Percentiles rank a stretch among this genome's conserved stretches.
Evolutionary conservation across 2,888 invertebrate genomes (phyloP).

Genomic region (Resseliella maxima): DNA sequence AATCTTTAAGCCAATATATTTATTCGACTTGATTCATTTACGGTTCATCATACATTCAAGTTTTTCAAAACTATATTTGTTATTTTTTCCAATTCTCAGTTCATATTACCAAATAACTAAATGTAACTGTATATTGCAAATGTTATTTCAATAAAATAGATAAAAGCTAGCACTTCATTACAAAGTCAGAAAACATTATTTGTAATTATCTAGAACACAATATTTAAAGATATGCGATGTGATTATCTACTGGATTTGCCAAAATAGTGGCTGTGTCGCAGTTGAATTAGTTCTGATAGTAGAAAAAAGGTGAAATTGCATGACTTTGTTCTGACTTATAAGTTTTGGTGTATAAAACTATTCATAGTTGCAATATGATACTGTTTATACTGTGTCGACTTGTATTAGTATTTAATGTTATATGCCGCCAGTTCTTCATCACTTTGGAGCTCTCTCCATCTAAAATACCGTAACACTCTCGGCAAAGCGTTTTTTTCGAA

Average conservation of each 20-base stretch:
- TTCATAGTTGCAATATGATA: conserved; percentile 32
- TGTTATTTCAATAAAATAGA: not conserved
- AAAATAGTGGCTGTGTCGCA: conserved; percentile 21
- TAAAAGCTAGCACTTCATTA: not conserved
- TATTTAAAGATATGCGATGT: conserved; percentile 37
- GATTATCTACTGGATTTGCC: conserved; percentile 29
- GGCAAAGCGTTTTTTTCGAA: conserved; percentile 33
- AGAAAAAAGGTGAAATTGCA: conserved; percentile 28
- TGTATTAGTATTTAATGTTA: not conserved
- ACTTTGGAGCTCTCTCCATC: not conserved
- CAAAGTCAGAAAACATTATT: not conserved
- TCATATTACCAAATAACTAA: too few relatives aligned
- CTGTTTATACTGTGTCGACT: conserved; percentile 13
- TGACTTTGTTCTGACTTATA: conserved; percentile 21
- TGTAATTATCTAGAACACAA: conserved; percentile 41
- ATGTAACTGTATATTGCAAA: not conserved
- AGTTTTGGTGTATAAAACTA: conserved; percentile 24
- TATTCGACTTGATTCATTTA: not conserved
- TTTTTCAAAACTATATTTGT: too few relatives aligned
- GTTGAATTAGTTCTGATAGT: conserved; percentile 11
- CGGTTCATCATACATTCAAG: too few relatives aligned
- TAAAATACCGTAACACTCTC: not conserved
- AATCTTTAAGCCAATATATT: not conserved
- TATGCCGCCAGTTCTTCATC: conserved; percentile 16
- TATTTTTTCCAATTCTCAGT: too few relatives aligned